phyloP scores from a whole-genome alignment of 1,140 invertebrate species.

The Caenorhabditis remanei region DNA sequence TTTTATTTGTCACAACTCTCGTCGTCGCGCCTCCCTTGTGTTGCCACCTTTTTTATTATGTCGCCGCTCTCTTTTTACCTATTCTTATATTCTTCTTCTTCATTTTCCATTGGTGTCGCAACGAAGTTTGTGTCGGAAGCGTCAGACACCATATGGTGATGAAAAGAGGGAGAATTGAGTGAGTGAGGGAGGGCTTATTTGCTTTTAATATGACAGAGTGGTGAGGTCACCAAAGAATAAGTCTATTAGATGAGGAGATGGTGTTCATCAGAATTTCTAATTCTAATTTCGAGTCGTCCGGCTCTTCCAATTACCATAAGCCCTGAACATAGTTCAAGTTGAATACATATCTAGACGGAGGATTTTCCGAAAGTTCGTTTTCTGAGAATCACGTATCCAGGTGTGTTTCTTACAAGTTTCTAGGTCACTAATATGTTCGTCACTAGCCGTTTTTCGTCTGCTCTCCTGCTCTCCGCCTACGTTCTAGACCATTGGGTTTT shows the following conservation, averaged over 20 bases:
- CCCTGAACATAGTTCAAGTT: too few relatives aligned
- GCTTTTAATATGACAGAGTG: constrained; percentile 31
- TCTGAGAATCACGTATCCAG: background rate
- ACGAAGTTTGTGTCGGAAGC: constrained; percentile 21
- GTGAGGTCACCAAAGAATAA: background rate
- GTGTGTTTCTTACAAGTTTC: background rate
- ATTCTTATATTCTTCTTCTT: constrained; percentile 27
- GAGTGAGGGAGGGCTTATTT: background rate
- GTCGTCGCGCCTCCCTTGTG: background rate
- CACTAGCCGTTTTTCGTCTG: background rate
- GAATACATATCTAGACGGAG: too few relatives aligned
- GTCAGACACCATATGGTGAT: constrained; percentile 42
- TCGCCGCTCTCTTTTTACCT: constrained; percentile 24
- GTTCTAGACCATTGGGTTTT: constrained; percentile 5
- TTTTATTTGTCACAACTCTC: constrained; percentile 38
- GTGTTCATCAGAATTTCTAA: too few relatives aligned
- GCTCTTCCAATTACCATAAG: too few relatives aligned
- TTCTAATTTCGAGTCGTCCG: too few relatives aligned
- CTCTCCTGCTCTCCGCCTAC: background rate
- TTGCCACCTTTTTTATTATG: constrained; percentile 14
- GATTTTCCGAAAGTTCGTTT: background rate
- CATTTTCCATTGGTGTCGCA: background rate
- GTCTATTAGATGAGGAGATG: too few relatives aligned
- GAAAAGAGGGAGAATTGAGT: background rate
- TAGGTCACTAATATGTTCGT: background rate